Conservation (phyloP, 23 tunicate species). For the Halocynthia aurantium region DNA sequence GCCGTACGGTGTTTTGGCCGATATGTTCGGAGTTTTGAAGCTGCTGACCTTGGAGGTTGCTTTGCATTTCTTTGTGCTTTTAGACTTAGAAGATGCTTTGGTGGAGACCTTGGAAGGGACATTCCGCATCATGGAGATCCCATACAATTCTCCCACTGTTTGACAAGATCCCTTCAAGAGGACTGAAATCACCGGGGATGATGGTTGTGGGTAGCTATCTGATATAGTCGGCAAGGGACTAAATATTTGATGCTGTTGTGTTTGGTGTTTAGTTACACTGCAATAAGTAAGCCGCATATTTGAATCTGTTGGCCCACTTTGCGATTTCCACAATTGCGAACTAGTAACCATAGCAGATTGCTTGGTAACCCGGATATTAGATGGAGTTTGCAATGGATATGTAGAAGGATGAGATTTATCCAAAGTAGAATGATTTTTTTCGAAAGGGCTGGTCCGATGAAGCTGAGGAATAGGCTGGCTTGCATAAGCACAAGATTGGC, state of each 20-base stretch:
- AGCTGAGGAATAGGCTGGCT: background rate
- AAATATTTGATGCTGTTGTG: background rate
- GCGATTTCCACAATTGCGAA: background rate
- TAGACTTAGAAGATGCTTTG: no score
- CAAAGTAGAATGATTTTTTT: background rate
- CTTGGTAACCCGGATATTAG: background rate
- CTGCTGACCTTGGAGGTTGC: no score
- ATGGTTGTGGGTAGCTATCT: background rate
- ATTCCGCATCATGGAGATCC: no score
- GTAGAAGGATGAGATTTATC: background rate
- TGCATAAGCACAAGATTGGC: background rate
- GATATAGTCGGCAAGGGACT: background rate
- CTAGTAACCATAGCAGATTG: background rate
- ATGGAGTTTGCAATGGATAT: conserved; percentile 1
- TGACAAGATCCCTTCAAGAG: conserved; percentile 19
- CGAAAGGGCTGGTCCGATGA: background rate
- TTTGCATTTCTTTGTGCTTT: no score
- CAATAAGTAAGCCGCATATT: background rate
- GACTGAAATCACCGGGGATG: background rate
- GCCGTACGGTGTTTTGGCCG: conserved; percentile 50
- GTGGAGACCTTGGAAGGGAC: no score
- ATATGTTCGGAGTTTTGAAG: background rate
- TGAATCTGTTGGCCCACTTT: background rate
- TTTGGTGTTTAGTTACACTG: background rate
- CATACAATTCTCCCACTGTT: background rate